A percentile compares a stretch with the other conserved stretches of the same genome.
Conservation (phyloP, 2,888 invertebrate genomes). For the Biston stratarius region DNA sequence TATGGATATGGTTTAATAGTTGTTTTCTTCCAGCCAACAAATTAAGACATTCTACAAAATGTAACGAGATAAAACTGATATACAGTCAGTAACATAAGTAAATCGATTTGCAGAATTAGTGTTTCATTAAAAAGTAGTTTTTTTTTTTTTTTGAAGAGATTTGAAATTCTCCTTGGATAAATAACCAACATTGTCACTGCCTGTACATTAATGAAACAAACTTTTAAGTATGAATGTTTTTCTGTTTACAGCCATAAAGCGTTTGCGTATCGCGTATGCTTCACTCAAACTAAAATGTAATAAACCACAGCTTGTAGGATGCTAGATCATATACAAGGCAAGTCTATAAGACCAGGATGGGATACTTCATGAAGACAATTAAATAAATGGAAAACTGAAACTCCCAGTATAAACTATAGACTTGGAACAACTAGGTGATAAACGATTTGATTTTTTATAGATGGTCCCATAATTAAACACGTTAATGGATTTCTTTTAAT, state of each 20-base stretch:
- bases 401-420: too few species aligned
- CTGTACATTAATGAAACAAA: conserved; percentile 1
- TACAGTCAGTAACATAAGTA: conserved; percentile 3
- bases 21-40: conserved; percentile 7
- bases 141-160: not conserved
- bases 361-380: not conserved
- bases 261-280: conserved; percentile 27
- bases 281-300: conserved; percentile 24
- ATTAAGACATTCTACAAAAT: conserved; percentile 18
- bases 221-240: conserved; percentile 1
- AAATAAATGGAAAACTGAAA: not conserved
- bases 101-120: not conserved
- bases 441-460: too few species aligned
- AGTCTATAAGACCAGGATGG: not conserved
- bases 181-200: not conserved
- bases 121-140: not conserved
- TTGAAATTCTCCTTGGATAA: not conserved
- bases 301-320: conserved; percentile 31
- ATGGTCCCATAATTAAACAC: too few species aligned
- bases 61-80: not conserved
- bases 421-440: too few species aligned
- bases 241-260: conserved; percentile 31
- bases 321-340: not conserved
- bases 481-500: too few species aligned
- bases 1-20: conserved; percentile 4